Base-by-base conservation (phyloP, 1,140 invertebrate genomes). In the Cherax quadricarinatus region DNA sequence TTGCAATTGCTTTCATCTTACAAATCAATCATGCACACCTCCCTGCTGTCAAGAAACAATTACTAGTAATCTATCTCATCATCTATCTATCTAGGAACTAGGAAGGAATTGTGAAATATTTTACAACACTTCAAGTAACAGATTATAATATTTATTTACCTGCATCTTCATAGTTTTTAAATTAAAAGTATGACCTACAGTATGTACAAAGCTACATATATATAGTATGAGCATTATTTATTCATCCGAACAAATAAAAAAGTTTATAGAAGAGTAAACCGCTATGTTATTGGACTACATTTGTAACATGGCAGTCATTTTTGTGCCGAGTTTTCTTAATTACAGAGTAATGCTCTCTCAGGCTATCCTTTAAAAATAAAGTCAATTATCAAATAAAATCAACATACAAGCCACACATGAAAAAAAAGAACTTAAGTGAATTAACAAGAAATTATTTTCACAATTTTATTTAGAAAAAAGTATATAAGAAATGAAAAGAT, bases 61-160 rank as follows among this genome's bases (percentile, higher is more conserved):
- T 41, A 41, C 30, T 41, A 41, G 30, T 41, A 41, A 41, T 41
- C 30, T 41, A 18, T 21, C 30, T 41, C 30, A 41, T 66, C 14
- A 66, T 21, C 62, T 66, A 30, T 21, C 24, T 6, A 9, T 30
- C 70, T 75, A 75, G 6, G 24, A 41, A 5, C 70, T 75, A 75
- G 70, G 70, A 75, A n/a, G 70, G 24, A 75, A 75, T 75, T 30
- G n/a, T 75, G n/a, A 75, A 75, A 75, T 18, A 75, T n/a, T 75
- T 75, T 75, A 75, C 70, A 75, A 21, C 21, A n/a, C 70, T 41
- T 75, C n/a, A 30, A 9, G 6, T 75, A 75, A 75, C 70, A 30
- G 24, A 30, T 7, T 75, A 30, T 75, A 75, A 75, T 30, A 3
- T 75, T 21, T 70, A 70, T 14, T 21, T 21, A 70, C 66, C 21